Base-by-base conservation (phyloP, 2,888 invertebrate genomes). In the Corythucha ciliata region DNA sequence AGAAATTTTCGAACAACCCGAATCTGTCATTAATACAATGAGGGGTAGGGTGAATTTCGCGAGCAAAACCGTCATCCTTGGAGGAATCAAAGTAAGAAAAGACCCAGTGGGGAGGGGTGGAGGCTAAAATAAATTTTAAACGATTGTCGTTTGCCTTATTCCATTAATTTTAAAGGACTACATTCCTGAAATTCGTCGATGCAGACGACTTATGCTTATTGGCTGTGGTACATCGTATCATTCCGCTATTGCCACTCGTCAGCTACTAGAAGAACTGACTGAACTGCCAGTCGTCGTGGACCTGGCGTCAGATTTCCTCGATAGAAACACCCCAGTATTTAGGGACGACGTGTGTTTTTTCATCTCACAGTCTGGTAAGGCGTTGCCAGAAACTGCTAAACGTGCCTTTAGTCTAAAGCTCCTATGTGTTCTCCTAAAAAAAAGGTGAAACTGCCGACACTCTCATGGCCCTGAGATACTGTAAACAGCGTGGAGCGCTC, bases 261-360 rank as follows among this genome's bases (percentile, higher is more conserved):
- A 97, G 68, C 75, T 99, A 47, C 72, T 98, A 26, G 98, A 99
- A 70, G 98, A 99, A 69, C 74, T 98, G 34, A 97, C 98, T 4
- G 98, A 99, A 69, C 72, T 98, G 51, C 98, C 98, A 0, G 98
- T 99, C 0, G 97, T 97, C 88, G 91, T 99, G 18, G 98, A 99
- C 68, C 72, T 98, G 59, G 97, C 98, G 29, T 94, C 94, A 41
- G 98, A 99, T 69, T 99, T 99, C 70, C 75, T 98, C 45, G 98
- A 99, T 67, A 79, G 98, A 59, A 88, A 89, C 63, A 98, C 98
- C 1, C 98, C 98, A 7, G 92, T 99, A 48, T 99, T 98, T 74
- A 81, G 98, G 64, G 98, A 99, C 68, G 98, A 99, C 68, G 98
- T 99, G 18, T 98, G 98, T 71, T 96, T 99, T 74, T 99, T 98